These are phyloP conservation scores for Caenorhabditis doughertyi DNA, from an alignment of 2,888 invertebrate genomes.

Conservation along the genomic window DNA sequence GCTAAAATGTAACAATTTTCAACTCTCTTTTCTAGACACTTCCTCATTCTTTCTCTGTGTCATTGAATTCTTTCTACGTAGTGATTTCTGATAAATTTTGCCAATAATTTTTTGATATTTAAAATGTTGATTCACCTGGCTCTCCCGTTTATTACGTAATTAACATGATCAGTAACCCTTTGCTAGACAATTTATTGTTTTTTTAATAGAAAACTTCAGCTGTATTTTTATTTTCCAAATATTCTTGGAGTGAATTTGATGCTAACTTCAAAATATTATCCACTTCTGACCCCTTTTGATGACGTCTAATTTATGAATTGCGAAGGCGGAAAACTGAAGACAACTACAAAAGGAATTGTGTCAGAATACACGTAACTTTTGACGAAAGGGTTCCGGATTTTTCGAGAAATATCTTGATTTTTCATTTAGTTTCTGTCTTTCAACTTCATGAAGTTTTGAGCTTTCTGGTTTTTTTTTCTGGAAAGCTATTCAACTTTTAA, in stretches of 20 bases:
- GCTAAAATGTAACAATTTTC: too few species aligned
- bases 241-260: too few species aligned
- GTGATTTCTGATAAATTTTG: background rate
- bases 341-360: background rate
- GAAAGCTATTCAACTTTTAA: too few species aligned
- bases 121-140: background rate
- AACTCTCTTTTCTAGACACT: too few species aligned
- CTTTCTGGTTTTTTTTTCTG: too few species aligned
- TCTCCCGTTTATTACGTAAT: background rate
- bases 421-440: too few species aligned
- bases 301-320: background rate
- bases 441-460: too few species aligned
- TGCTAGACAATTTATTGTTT: too few species aligned
- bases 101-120: too few species aligned
- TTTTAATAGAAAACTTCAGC: background rate
- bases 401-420: background rate
- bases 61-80: background rate
- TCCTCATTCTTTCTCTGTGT: background rate
- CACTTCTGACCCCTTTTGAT: background rate
- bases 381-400: background rate
- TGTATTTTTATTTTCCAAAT: background rate
- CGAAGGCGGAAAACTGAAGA: background rate
- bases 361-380: conserved; percentile 3
- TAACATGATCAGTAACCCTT: background rate
- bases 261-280: too few species aligned